These are phyloP conservation scores for Holacanthus passer DNA, from an alignment of 2,113 vertebrate species.

Conservation along the genomic window DNA sequence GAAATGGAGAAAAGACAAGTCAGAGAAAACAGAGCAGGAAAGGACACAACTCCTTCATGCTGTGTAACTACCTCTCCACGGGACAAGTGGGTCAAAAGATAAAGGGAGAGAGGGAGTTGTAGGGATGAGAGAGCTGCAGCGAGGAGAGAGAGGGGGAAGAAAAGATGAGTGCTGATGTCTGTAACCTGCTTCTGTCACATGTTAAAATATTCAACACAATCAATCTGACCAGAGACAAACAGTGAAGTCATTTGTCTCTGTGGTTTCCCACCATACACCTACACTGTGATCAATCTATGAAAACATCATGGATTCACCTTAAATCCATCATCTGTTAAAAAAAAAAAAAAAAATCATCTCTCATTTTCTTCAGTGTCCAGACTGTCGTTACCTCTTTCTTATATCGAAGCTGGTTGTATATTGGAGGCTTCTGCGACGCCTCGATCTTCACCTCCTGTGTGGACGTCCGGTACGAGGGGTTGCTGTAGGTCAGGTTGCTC, in stretches of 20 bases:
- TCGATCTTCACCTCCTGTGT: constrained; percentile 99
- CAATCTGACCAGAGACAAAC: constrained; percentile 26
- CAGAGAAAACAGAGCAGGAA: constrained; percentile 17
- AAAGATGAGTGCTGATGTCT: constrained; percentile 46
- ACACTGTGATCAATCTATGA: constrained; percentile 32
- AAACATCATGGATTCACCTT: constrained; percentile 49
- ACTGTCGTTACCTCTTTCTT: constrained; percentile 93
- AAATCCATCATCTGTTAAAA: constrained; percentile 41
- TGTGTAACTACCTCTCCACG: constrained; percentile 88
- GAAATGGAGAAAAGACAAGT: background rate
- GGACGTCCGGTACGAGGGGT: constrained; percentile 96
- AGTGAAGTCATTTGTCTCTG: constrained; percentile 1
- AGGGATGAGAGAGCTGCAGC: constrained; percentile 94
- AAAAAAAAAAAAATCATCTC: background rate
- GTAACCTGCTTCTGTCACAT: constrained; percentile 25
- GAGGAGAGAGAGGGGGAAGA: constrained; percentile 77
- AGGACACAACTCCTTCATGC: constrained; percentile 65
- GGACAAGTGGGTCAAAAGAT: constrained; percentile 93
- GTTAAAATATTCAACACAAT: constrained; percentile 23
- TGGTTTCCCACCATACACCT: constrained; percentile 20
- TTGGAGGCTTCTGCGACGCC: constrained; percentile 91
- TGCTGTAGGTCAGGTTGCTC: constrained; percentile 97
- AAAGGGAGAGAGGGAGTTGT: constrained; percentile 99
- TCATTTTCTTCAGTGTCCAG: accelerated
- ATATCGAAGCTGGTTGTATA: constrained; percentile 96